Conservation (phyloP, 2,888 invertebrate species). For the Taphrorychus bicolor region DNA sequence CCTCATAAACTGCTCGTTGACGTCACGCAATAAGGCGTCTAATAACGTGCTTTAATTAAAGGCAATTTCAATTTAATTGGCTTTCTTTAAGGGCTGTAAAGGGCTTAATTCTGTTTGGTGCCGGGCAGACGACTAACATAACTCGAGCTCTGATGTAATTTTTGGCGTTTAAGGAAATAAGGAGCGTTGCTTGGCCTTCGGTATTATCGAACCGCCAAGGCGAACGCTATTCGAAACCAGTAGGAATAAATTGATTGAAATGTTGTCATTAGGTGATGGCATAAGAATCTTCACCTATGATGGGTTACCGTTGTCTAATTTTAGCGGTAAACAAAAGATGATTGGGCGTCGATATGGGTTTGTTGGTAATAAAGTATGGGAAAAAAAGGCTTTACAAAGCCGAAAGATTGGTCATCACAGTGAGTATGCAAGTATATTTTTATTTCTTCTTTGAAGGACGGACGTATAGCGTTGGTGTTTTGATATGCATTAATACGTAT, state of each 20-base stretch:
- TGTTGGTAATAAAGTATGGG: too few species aligned
- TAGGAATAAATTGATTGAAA: conserved; percentile 16
- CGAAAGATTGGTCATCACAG: too few species aligned
- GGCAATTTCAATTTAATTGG: conserved; percentile 17
- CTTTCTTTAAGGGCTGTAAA: neutral
- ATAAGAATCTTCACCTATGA: neutral
- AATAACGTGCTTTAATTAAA: conserved; percentile 11
- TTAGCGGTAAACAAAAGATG: too few species aligned
- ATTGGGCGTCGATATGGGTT: too few species aligned
- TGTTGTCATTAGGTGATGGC: conserved; percentile 15
- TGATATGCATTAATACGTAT: too few species aligned
- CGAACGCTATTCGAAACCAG: conserved; percentile 21
- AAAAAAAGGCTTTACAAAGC: too few species aligned
- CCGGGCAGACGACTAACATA: neutral
- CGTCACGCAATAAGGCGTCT: neutral
- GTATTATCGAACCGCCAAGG: conserved; percentile 14
- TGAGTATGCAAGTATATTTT: too few species aligned
- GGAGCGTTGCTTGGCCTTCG: conserved; percentile 11
- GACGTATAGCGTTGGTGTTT: too few species aligned
- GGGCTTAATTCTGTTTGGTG: neutral
- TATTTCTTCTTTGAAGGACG: too few species aligned
- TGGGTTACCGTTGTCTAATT: neutral
- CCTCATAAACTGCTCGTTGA: neutral
- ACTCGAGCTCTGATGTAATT: conserved; percentile 3
- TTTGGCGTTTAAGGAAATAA: conserved; percentile 14